phyloP scores from a whole-genome alignment of 1,140 invertebrate species.

The Diorhabda elongata region DNA sequence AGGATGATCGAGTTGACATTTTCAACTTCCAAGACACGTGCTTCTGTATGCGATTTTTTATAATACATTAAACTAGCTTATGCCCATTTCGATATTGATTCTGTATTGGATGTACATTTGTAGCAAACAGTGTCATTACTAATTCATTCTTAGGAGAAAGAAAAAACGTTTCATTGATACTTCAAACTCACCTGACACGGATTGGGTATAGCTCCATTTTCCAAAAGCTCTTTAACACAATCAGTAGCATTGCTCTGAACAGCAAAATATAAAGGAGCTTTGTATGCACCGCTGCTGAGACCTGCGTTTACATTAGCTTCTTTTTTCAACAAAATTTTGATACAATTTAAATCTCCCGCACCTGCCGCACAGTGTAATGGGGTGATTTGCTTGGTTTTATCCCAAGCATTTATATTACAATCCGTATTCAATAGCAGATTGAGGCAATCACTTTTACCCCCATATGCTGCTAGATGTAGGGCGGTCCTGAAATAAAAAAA shows the following conservation, averaged over 20 bases:
- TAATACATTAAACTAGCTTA: too few relatives aligned
- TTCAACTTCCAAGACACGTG: too few relatives aligned
- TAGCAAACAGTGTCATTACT: too few relatives aligned
- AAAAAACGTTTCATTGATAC: too few relatives aligned
- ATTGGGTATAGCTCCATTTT: constrained; percentile 68
- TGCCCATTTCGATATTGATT: too few relatives aligned
- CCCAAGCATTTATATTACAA: constrained; percentile 64
- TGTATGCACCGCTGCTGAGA: constrained; percentile 52
- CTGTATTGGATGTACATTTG: too few relatives aligned
- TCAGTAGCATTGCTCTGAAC: constrained; percentile 64
- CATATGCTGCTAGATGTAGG: constrained; percentile 71
- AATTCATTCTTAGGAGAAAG: too few relatives aligned
- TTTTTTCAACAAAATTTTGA: constrained; percentile 58
- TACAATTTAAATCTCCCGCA: constrained; percentile 54
- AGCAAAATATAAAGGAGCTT: constrained; percentile 68
- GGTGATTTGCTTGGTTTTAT: constrained; percentile 61
- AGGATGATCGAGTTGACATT: too few relatives aligned
- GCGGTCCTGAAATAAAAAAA: constrained; percentile 56
- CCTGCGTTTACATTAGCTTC: constrained; percentile 72
- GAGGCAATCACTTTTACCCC: constrained; percentile 61
- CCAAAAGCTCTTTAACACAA: constrained; percentile 63
- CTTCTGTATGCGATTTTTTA: too few relatives aligned
- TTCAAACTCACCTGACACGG: constrained; percentile 62
- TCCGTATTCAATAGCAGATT: constrained; percentile 60
- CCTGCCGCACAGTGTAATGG: constrained; percentile 74